Base-by-base conservation (phyloP, 2,888 invertebrate species). In the Dasypolia templi region DNA sequence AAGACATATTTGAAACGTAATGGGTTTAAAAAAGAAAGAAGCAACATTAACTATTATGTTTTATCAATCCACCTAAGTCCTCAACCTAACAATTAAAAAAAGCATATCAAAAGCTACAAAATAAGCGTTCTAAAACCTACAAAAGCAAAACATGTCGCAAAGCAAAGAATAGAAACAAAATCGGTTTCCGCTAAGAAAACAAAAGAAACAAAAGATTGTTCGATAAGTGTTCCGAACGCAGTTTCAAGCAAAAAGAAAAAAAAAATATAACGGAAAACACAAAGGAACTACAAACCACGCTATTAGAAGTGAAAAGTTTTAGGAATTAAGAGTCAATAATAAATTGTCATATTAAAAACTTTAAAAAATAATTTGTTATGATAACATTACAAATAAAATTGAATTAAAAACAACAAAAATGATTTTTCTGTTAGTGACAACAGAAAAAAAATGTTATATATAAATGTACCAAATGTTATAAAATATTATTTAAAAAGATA, bases 121-220 rank as follows among this genome's bases (percentile, higher is more conserved):
- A 56, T n/a, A 32, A 14, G 17, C 22, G 7, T 32, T 44, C 17
- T 22, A 75, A 70, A 39, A 26, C 61, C 26, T 14, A 39, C 46
- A 65, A 19, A 42, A 32, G n/a, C 11, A 35, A n/a, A 55, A 53
- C 61, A 46, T 51, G 14, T 2, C 35, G n/a, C 59, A 77, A 72
- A 82, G 14, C 49, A 69, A 72, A 78, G 14, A 73, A 51, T 53
- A 69, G 19, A 9, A 83, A 39, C 32, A 35, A 83, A 69, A 29
- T 68, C 39, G 35, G 5, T 67, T 71, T 70, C 67, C 58, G 58
- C 39, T 39, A 51, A 14, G 29, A 64, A 73, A 83, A 71, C 64
- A 68, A 74, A 65, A 69, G 59, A 73, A 83, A 71, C 64, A 68
- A 74, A 65, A 69, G 59, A 74, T 55, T 70, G 22, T 58, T 46